Base-by-base conservation (phyloP, 1,140 invertebrate genomes). In the Odontomachus brunneus region DNA sequence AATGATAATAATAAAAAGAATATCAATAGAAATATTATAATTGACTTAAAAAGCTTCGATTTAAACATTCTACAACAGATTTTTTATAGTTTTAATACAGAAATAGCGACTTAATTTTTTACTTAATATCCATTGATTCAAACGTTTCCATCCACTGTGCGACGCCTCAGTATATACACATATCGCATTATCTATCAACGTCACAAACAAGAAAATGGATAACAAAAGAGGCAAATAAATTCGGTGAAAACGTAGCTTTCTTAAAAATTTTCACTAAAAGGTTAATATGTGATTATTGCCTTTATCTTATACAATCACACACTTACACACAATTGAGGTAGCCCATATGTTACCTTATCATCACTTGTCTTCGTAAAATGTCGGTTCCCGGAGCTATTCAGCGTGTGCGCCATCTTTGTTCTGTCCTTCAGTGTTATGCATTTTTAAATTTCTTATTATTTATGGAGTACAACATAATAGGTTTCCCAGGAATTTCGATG, bases 401-500 rank as follows among this genome's bases (percentile, higher is more conserved):
- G 82, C 88, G 78, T 89, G 57, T 90, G 89, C 90, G 89, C 82
- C 78, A 89, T 91, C 88, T 87, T 75, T 90, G 89, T 91, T 89
- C 84, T 88, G 89, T 89, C 87, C 88, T 84, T 90, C 51, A 89
- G 89, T 91, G 89, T 91, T 89, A 80, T 88, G 74, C 29, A 65
- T 89, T 89, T 90, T 90, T 90, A 69, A 88, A 81, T 90, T 90
- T 81, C 88, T 88, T 91, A 88, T 82, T 71, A 88, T 89, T 90
- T 90, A 89, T 74, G 83, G 88, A 75, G 71, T 91, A 89, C 89
- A 90, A 91, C 88, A 91, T 91, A 90, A 91, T 91, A 91, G 91
- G 91, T 86, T 96, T 96, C 92, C 95, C 95, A 76, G 96, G 96
- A 84, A 95, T 96, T 74, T 96, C 96, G n/a, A 92, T 92, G 88